A percentile compares a stretch with the other conserved stretches of the same genome.
Evolutionary conservation across 1,140 invertebrate species (phyloP).

Genomic region (Cydia amplana): DNA sequence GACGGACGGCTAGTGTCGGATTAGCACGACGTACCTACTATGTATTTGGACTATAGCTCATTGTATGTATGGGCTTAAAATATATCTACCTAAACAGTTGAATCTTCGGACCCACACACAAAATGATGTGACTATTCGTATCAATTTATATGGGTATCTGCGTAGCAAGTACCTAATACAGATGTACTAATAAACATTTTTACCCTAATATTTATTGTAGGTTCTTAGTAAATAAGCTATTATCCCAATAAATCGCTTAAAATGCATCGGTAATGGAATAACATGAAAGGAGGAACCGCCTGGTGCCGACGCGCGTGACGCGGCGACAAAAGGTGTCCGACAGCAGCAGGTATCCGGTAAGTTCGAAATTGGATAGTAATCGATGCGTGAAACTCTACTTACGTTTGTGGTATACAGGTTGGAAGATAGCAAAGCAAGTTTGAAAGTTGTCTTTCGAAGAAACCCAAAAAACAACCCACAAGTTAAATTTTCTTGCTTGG

Average conservation of each 20-base stretch:
- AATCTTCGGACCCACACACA: no score
- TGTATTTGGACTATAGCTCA: no score
- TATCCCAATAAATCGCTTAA: neutral
- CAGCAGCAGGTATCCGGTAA: conserved; percentile 57
- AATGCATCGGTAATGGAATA: conserved; percentile 24
- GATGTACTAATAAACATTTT: neutral
- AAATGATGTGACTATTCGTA: no score
- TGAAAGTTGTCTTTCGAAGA: neutral
- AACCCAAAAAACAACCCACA: neutral
- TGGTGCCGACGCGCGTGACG: conserved; percentile 54
- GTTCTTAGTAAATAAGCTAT: neutral
- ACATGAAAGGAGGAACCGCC: conserved; percentile 12
- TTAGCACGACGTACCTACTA: no score
- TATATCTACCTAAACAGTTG: no score
- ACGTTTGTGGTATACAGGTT: conserved; percentile 35
- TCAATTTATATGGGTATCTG: no score
- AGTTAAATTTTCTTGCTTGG: no score
- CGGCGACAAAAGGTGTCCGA: conserved; percentile 63
- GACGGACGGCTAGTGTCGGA: no score
- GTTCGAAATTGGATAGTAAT: conserved; percentile 71
- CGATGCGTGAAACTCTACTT: conserved; percentile 68
- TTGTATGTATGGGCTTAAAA: no score
- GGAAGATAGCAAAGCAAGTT: neutral
- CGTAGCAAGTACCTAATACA: no score
- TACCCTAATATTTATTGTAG: neutral